A percentile compares a stretch with the other conserved stretches of the same genome.
phyloP scores from a whole-genome alignment of 2,888 invertebrate species.

The Dicranocentrus wangi region DNA sequence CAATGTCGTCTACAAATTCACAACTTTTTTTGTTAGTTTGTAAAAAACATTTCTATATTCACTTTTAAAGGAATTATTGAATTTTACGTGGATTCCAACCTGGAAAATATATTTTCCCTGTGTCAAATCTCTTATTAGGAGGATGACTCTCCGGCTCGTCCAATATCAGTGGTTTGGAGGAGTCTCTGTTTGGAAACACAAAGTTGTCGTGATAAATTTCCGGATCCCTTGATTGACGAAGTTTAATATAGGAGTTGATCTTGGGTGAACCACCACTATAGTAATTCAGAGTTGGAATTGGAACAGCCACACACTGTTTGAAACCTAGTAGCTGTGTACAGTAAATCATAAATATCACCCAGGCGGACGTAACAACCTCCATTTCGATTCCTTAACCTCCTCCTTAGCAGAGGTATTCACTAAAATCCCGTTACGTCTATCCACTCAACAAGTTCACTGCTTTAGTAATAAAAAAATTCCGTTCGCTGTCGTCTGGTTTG shows the following conservation, averaged over 20 bases:
- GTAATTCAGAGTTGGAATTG: slow-evolving; percentile 42
- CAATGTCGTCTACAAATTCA: too few relatives aligned
- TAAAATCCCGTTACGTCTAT: too few relatives aligned
- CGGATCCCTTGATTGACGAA: slow-evolving; percentile 25
- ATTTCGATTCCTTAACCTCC: slow-evolving; percentile 1
- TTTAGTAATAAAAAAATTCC: too few relatives aligned
- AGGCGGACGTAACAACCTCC: slow-evolving; percentile 37
- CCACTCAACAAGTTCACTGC: too few relatives aligned
- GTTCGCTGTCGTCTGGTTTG: too few relatives aligned
- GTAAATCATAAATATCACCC: slow-evolving; percentile 29
- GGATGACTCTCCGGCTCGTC: background rate
- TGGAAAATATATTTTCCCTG: slow-evolving; percentile 47
- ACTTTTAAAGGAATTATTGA: too few relatives aligned
- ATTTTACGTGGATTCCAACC: too few relatives aligned
- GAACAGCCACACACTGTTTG: slow-evolving; percentile 35
- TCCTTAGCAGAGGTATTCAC: too few relatives aligned
- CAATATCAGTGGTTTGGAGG: background rate
- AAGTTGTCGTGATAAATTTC: slow-evolving; percentile 43
- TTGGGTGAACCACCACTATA: slow-evolving; percentile 11
- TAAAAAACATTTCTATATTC: too few relatives aligned
- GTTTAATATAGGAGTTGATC: slow-evolving; percentile 9
- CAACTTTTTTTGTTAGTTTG: too few relatives aligned
- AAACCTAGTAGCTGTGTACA: slow-evolving; percentile 42
- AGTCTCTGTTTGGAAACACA: slow-evolving; percentile 41
- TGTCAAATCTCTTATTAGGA: background rate